Conservation (phyloP, 30 jellyfish, hydroid and myxozoan species). For the Hydra vulgaris region DNA sequence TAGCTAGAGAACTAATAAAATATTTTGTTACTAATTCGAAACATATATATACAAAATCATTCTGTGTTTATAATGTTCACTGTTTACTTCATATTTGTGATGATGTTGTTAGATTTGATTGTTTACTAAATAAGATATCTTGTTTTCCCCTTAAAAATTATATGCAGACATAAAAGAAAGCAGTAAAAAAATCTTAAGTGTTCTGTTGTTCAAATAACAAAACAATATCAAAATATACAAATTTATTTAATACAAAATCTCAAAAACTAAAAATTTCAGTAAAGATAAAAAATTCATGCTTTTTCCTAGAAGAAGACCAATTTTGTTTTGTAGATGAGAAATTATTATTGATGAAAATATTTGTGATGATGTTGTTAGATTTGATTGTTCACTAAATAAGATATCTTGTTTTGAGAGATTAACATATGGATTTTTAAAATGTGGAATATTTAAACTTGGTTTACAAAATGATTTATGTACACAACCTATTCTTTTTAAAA, state of each 20-base stretch:
- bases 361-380: conserved; percentile 20
- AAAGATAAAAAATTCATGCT: not conserved
- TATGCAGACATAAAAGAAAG: conserved; percentile 1
- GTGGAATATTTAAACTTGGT: not conserved
- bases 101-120: conserved; percentile 19
- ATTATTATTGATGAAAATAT: conserved; percentile 6
- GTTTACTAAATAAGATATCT: conserved; percentile 17
- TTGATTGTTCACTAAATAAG: conserved; percentile 13
- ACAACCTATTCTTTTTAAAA: not conserved
- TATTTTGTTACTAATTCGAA: conserved; percentile 21
- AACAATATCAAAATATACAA: not conserved
- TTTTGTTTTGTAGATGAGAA: not conserved
- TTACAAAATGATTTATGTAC: not conserved
- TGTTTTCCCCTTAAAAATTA: conserved; percentile 10
- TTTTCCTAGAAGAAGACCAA: not conserved
- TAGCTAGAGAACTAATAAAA: conserved; percentile 10
- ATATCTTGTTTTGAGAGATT: conserved; percentile 20
- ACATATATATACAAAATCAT: conserved; percentile 23
- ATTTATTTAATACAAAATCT: not conserved
- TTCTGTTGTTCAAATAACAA: not conserved
- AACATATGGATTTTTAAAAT: not conserved
- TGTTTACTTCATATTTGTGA: conserved; percentile 16
- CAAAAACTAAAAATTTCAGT: not conserved
- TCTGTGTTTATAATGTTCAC: conserved; percentile 32
- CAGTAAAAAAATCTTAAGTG: not conserved